Evolutionary conservation across 2,113 vertebrate species (phyloP).

Genomic region (Ranitomeya variabilis): DNA sequence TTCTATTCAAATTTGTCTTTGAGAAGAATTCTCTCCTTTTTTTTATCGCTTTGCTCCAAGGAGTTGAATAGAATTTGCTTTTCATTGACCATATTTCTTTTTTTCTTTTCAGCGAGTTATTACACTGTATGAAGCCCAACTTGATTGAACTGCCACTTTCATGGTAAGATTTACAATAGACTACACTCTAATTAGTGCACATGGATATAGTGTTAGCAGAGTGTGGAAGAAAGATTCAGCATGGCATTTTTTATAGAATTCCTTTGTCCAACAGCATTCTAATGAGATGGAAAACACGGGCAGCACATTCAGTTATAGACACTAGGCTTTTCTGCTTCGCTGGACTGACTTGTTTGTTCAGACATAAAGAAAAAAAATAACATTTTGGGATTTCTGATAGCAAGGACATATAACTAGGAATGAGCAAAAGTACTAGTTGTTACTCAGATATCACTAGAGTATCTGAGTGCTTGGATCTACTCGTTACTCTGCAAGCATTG

Average conservation of each 20-base stretch:
- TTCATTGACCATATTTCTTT: conserved; percentile 11
- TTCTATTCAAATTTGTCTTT: conserved; percentile 22
- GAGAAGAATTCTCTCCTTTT: not conserved
- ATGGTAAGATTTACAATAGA: conserved; percentile 27
- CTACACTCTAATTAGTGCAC: conserved; percentile 34
- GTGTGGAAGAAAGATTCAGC: conserved; percentile 6
- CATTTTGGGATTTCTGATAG: not conserved
- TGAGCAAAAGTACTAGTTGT: too few relatives aligned
- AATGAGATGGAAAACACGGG: conserved; percentile 41
- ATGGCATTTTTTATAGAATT: conserved; percentile 20
- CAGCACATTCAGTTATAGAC: conserved; percentile 14
- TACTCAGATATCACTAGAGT: too few relatives aligned
- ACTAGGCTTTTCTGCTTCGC: conserved; percentile 23
- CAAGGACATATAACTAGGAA: not conserved
- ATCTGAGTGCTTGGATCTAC: too few relatives aligned
- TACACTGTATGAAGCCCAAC: conserved; percentile 11
- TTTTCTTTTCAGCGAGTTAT: conserved; percentile 26
- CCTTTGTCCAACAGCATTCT: conserved; percentile 7
- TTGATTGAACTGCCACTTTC: conserved; percentile 9
- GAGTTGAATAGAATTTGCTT: not conserved
- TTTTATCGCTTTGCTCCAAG: not conserved
- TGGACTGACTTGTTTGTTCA: not conserved
- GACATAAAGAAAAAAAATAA: conserved; percentile 10
- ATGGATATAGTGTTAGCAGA: conserved; percentile 26
- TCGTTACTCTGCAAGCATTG: too few relatives aligned